These are phyloP conservation scores for Peromyscus attwateri DNA, from an alignment of 2,797 vertebrate species.

Conservation along the genomic window DNA sequence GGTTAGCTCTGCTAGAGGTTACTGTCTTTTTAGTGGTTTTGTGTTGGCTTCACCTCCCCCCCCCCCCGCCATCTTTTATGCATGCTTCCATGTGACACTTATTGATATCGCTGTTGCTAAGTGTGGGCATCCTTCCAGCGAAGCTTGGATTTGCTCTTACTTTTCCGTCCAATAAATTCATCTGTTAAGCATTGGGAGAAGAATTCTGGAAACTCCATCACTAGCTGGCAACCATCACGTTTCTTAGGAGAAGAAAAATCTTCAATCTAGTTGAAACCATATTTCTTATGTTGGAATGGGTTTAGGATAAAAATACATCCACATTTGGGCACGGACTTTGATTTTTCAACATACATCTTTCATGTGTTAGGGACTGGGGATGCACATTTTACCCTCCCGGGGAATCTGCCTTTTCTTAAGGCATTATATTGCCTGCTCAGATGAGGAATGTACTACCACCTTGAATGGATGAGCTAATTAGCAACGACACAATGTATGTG, in stretches of 20 bases:
- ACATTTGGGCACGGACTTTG: conserved; percentile 76
- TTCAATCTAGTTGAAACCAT: conserved; percentile 75
- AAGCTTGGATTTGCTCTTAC: conserved; percentile 69
- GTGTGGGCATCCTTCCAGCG: conserved; percentile 76
- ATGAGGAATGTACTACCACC: conserved; percentile 43
- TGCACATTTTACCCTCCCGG: conserved; percentile 9
- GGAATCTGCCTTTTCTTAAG: conserved; percentile 65
- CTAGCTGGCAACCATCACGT: conserved; percentile 76
- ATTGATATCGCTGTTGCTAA: conserved; percentile 64
- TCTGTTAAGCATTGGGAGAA: conserved; percentile 79
- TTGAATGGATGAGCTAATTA: conserved; percentile 74
- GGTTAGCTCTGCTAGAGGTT: conserved; percentile 9
- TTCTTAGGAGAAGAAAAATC: conserved; percentile 81
- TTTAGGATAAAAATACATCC: conserved; percentile 77
- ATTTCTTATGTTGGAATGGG: conserved; percentile 78
- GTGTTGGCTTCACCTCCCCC: conserved; percentile 41
- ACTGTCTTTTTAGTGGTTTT: conserved; percentile 66
- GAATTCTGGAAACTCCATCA: conserved; percentile 80
- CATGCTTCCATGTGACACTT: conserved; percentile 54
- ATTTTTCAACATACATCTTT: conserved; percentile 80
- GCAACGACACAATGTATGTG: conserved; percentile 48
- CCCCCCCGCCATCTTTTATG: conserved; percentile 65
- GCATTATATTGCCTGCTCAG: conserved; percentile 60
- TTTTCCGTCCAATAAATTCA: conserved; percentile 79
- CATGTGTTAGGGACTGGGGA: conserved; percentile 72